phyloP scores from a whole-genome alignment of 2,888 invertebrate species.

The Antheraea yamamai region DNA sequence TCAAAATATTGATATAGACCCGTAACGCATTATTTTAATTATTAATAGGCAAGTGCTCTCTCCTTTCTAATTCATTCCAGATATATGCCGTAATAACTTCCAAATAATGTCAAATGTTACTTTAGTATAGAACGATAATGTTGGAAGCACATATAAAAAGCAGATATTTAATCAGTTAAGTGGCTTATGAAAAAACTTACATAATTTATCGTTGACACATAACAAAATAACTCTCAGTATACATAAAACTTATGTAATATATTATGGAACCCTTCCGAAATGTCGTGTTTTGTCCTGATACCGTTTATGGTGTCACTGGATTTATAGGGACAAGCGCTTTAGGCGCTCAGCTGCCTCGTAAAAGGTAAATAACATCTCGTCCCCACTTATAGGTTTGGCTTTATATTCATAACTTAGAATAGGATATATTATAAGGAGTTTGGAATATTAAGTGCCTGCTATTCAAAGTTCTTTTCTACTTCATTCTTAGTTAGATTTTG shows the following conservation, averaged over 20 bases:
- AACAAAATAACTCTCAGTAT: not conserved
- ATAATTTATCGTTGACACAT: not conserved
- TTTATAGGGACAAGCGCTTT: slow-evolving; percentile 13
- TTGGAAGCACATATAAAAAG: not conserved
- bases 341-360: slow-evolving; percentile 8
- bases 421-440: not conserved
- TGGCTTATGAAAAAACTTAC: not conserved
- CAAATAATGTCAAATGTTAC: not conserved
- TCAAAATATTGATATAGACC: too few species aligned
- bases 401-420: slow-evolving; percentile 3
- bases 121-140: not conserved
- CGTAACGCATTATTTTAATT: too few species aligned
- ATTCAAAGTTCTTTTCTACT: too few species aligned
- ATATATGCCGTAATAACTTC: too few species aligned
- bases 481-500: too few species aligned
- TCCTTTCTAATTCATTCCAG: too few species aligned
- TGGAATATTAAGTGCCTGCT: not conserved
- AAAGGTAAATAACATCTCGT: slow-evolving; percentile 5
- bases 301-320: slow-evolving; percentile 4
- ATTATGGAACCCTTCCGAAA: slow-evolving; percentile 2
- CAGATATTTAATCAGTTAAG: not conserved
- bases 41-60: too few species aligned
- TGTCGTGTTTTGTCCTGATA: slow-evolving; percentile 3
- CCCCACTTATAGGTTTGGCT: not conserved
- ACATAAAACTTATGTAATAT: not conserved